Percentiles rank a stretch among this genome's conserved stretches.
Evolutionary conservation across 2,797 vertebrate species (phyloP).

Genomic region (Balearica regulorum): DNA sequence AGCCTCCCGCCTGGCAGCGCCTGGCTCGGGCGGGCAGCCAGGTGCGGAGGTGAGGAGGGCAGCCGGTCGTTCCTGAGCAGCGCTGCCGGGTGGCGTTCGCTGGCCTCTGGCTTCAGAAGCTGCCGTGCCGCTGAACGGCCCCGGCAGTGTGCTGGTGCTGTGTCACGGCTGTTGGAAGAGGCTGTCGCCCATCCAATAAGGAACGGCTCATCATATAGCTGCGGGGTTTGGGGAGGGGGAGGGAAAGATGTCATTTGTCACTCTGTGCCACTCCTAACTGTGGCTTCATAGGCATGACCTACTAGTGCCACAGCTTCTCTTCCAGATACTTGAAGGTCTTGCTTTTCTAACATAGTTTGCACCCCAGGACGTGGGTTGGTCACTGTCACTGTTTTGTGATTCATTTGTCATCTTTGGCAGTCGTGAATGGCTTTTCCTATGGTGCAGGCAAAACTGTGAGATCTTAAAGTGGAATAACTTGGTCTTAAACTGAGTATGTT

Average conservation of each 20-base stretch:
- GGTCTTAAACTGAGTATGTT: neutral
- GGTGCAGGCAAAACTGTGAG: neutral
- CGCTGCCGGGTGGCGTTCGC: neutral
- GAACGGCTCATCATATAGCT: rapidly evolving
- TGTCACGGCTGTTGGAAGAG: neutral
- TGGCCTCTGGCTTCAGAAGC: neutral
- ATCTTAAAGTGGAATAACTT: neutral
- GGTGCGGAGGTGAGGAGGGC: neutral
- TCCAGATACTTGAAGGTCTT: rapidly evolving
- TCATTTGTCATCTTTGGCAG: rapidly evolving
- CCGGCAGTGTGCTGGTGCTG: rapidly evolving
- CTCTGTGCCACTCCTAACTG: rapidly evolving
- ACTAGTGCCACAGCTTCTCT: neutral
- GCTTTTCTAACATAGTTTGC: rapidly evolving
- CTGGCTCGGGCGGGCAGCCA: neutral
- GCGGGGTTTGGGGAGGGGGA: neutral
- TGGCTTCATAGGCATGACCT: rapidly evolving
- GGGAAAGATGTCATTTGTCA: rapidly evolving
- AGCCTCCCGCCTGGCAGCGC: too few relatives aligned
- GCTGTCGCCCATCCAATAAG: rapidly evolving
- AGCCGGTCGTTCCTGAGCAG: neutral
- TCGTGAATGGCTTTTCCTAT: neutral
- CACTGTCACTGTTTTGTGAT: neutral
- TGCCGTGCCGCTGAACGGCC: neutral
- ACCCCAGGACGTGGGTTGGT: rapidly evolving